Evolutionary conservation across 2,113 vertebrate genomes (phyloP).

Genomic region (Odocoileus hemionus): DNA sequence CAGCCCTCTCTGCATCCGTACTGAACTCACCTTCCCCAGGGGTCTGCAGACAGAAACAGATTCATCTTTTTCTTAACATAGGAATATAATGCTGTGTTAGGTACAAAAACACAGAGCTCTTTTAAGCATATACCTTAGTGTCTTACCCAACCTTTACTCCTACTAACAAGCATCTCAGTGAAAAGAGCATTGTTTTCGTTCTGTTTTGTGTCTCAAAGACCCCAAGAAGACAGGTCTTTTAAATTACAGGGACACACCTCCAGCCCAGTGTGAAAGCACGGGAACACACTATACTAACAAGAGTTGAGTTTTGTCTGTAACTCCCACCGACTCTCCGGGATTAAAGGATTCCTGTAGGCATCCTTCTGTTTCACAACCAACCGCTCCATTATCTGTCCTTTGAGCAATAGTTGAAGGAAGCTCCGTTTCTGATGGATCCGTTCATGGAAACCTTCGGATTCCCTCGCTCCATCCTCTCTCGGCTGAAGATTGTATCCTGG

Average conservation of each 20-base stretch:
- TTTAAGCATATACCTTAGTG: neutral
- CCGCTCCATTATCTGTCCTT: conserved; percentile 80
- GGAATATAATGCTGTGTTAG: neutral
- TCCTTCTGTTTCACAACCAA: neutral
- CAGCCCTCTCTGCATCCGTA: neutral
- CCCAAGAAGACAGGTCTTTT: neutral
- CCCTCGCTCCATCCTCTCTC: conserved; percentile 81
- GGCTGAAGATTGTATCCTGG: conserved; percentile 90
- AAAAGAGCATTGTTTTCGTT: neutral
- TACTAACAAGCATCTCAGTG: neutral
- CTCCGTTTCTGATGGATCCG: conserved; percentile 81
- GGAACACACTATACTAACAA: neutral
- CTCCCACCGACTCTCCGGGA: neutral
- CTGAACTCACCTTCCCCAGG: neutral
- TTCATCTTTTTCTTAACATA: neutral
- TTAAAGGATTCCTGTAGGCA: neutral
- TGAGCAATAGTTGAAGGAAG: conserved; percentile 82
- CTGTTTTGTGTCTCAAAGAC: neutral
- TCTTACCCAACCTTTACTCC: neutral
- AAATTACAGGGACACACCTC: neutral
- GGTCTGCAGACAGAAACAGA: neutral
- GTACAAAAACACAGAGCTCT: neutral
- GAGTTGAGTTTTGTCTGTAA: neutral
- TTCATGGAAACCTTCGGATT: conserved; percentile 76
- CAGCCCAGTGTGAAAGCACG: neutral